Evolutionary conservation across 2,113 vertebrate species (phyloP).

Genomic region (Phrynocephalus versicolor): DNA sequence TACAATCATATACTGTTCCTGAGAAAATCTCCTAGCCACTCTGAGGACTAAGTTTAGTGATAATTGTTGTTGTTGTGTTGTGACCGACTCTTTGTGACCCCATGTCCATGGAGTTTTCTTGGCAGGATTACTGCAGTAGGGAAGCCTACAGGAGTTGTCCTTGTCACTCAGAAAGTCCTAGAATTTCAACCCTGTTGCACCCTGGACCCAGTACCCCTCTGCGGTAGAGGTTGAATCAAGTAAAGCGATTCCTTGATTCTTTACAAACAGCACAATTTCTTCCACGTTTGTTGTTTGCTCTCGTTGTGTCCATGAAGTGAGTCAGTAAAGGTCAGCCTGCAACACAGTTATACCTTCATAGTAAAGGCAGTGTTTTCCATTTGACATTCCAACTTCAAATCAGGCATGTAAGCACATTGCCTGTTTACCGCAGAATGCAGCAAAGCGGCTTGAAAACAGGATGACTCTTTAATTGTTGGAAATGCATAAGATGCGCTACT

Average conservation of each 20-base stretch:
- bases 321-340: slow-evolving; percentile 66
- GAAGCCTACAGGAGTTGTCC: too few relatives aligned
- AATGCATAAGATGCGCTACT: slow-evolving; percentile 45
- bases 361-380: slow-evolving; percentile 65
- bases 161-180: too few relatives aligned
- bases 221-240: too few relatives aligned
- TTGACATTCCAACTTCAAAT: slow-evolving; percentile 69
- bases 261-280: neutral
- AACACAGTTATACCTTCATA: slow-evolving; percentile 10
- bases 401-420: slow-evolving; percentile 65
- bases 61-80: too few relatives aligned
- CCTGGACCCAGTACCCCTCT: too few relatives aligned
- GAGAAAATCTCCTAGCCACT: neutral
- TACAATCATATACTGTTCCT: too few relatives aligned
- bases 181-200: too few relatives aligned
- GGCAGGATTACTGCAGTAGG: too few relatives aligned
- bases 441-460: slow-evolving; percentile 55
- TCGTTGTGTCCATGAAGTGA: slow-evolving; percentile 47
- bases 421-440: slow-evolving; percentile 56
- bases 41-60: too few relatives aligned
- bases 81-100: too few relatives aligned
- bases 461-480: slow-evolving; percentile 37
- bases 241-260: too few relatives aligned
- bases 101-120: too few relatives aligned
- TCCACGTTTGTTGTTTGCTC: slow-evolving; percentile 30